Evolutionary conservation across 2,113 vertebrate genomes (phyloP), one percentile per base, ranked within the genome.

Genomic region (Podilymbus podiceps): DNA sequence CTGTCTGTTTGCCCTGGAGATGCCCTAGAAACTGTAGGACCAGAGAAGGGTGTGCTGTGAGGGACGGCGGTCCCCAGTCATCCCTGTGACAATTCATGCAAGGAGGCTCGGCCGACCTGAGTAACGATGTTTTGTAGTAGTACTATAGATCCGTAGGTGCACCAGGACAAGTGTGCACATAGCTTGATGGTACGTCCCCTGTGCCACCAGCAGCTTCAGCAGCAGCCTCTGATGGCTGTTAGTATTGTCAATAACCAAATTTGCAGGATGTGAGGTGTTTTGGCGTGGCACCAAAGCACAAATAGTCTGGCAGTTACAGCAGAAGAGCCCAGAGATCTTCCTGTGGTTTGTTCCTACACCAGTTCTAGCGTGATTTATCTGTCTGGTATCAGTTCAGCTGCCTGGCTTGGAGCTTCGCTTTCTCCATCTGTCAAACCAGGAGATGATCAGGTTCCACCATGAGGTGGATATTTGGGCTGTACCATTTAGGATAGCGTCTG

Each of bases 131-230:
- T 38, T 19, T 83, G 5, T 24, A 20, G 64, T 23, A n/a, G 28
- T 9, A 11, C 38, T 50, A 12, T 3, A 50, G 11, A 16, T 27
- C 12, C 21, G 18, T 10, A 25, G 30, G 13, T 28, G 19, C 30
- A 47, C 38, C 40, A 31, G 72, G 38, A 33, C 15, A 17, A 75
- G 38, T 1, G 24, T 22, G 24, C 15, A 2, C 3, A 1, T 16
- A 22, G 28, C 42, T 40, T 21, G 46, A 15, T 20, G 24, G 27
- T 4, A 6, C 4, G 5, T 12, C 73, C 2, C 0, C 59, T n/a
- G 59, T 47, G 25, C 66, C 6, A 35, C n/a, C 78, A 55, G 21
- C n/a, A 3, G 11, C 58, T 72, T 40, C n/a, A 28, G 0, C 24
- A 16, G 14, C 52, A 77, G n/a, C 35, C 18, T 38, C 46, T n/a